Conservation (phyloP, 2,113 vertebrate species). For the Hydropotes inermis region DNA sequence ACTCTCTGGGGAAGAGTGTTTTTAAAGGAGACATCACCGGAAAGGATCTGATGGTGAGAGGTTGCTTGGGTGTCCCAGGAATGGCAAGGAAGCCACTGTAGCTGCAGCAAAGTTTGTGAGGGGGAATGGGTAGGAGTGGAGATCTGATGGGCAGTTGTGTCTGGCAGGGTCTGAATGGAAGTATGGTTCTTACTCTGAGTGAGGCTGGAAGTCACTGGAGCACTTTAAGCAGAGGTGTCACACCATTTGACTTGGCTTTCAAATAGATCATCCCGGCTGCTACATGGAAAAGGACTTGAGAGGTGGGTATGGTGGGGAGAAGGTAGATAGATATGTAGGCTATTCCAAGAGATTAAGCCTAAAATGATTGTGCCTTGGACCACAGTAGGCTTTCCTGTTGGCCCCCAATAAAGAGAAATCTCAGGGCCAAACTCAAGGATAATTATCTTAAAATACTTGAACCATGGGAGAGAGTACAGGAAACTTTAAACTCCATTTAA, state of each 20-base stretch:
- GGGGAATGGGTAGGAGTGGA: not conserved
- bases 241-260: not conserved
- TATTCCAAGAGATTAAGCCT: not conserved
- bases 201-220: not conserved
- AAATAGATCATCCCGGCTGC: not conserved
- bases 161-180: not conserved
- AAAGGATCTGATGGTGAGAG: not conserved
- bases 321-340: not conserved
- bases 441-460: not conserved
- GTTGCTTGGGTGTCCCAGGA: not conserved
- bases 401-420: not conserved
- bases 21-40: not conserved
- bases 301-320: not conserved
- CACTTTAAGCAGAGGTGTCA: not conserved
- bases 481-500: not conserved
- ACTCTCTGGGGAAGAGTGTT: not conserved
- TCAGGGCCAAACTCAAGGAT: not conserved
- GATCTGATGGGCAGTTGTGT: not conserved
- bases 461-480: not conserved
- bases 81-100: not conserved
- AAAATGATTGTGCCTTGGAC: not conserved
- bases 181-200: not conserved
- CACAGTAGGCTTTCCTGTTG: not conserved
- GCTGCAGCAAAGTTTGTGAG: not conserved
- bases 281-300: not conserved